Base-by-base conservation (phyloP, 35 echinoderm and acorn worm species). In the Heliocidaris erythrogramma region DNA sequence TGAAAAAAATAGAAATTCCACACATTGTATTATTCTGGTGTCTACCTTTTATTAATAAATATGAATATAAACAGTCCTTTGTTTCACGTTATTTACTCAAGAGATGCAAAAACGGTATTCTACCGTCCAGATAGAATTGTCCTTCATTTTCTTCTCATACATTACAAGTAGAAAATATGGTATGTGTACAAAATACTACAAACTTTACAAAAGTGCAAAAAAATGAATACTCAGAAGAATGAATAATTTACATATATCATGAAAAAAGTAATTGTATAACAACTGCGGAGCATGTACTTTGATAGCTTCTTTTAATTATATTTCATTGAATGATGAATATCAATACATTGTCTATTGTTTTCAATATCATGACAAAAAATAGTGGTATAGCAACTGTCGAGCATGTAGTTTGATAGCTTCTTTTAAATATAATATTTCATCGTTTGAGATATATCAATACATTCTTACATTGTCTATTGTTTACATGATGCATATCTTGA, bases 31-130 rank as follows among this genome's bases (percentile, higher is more conserved):
- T 78, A 78, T 24, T 78, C n/a, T 78, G 65, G 21, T 78, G 65
- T 78, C 65, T 78, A 78, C 65, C 65, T 78, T 78, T 78, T 78
- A 78, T 78, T 78, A n/a, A 78, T 78, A 78, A 78, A 78, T n/a
- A 78, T 78, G 18, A 78, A 78, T 78, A 69, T 69, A 69, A 69
- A 69, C 61, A 69, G 27, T 78, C 18, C 27, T 78, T 78, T 78
- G 65, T 78, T 78, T 78, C 3, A n/a, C 65, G n/a, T 78, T 7
- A 78, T 78, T 78, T 5, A 27, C 65, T 56, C 52, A 11, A 56
- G 52, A 56, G 52, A 56, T 56, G 52, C 10, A 10, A 13, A 78
- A 78, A 78, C 5, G 27, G 65, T 78, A 27, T 27, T 78, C 65
- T 78, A 21, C 27, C 0, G 27, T 18, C 65, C 17, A 78, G 7